Conservation (phyloP, 2,888 invertebrate genomes). For the Barypeithes pellucidus region DNA sequence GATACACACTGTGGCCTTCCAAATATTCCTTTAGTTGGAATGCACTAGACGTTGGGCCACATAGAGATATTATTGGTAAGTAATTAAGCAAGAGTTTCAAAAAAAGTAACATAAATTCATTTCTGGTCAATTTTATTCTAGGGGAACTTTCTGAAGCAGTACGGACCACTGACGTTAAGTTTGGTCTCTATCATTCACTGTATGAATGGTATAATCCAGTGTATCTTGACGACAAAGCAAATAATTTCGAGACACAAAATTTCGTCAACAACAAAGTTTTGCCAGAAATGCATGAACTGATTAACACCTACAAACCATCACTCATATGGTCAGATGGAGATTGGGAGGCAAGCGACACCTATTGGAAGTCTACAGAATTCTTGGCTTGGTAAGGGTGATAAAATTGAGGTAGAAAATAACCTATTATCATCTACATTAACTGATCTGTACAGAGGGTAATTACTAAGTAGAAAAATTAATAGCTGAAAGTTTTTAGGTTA, state of each 20-base stretch:
- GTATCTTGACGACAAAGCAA: conserved; percentile 80
- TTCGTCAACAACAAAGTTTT: conserved; percentile 82
- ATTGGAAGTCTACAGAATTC: conserved; percentile 90
- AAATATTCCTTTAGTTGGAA: conserved; percentile 89
- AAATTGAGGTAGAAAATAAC: no score
- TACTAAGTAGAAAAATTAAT: no score
- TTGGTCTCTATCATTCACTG: conserved; percentile 89
- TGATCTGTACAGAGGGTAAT: no score
- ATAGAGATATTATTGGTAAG: conserved; percentile 63
- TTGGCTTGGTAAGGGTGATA: conserved; percentile 80
- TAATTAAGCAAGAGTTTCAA: neutral
- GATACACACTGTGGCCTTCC: conserved; percentile 88
- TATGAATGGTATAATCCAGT: conserved; percentile 93
- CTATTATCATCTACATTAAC: no score
- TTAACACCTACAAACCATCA: conserved; percentile 81
- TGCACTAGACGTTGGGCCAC: conserved; percentile 69
- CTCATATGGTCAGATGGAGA: conserved; percentile 97
- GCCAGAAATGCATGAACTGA: conserved; percentile 87
- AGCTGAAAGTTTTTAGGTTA: conserved; percentile 79
- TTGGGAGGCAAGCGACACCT: conserved; percentile 88
- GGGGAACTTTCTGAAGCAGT: conserved; percentile 82
- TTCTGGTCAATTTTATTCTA: conserved; percentile 55
- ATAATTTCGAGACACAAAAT: conserved; percentile 76
- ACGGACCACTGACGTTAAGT: conserved; percentile 76
- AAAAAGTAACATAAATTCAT: no score